Evolutionary conservation across 1,140 invertebrate species (phyloP), one percentile per base, ranked within the genome.

Genomic region (Eriosoma lanigerum): DNA sequence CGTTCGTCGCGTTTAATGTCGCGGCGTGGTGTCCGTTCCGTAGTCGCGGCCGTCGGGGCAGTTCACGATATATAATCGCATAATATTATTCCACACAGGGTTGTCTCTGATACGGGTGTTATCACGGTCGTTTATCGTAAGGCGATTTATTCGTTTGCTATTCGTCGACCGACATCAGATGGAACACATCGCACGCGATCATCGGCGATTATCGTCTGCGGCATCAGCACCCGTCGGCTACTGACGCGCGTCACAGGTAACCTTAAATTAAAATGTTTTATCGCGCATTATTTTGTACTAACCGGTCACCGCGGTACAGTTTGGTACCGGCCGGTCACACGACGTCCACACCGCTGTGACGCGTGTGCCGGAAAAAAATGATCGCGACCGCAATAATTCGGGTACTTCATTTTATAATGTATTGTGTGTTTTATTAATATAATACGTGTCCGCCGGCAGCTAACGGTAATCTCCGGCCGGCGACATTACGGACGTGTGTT

Each of bases 181-280:
- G 62, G 62, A 66, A n/a, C 38, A 38, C 62, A 44, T 26, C 29
- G 32, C n/a, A 44, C 32, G 19, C n/a, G 32, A 21, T 21, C 62
- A 21, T 21, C 62, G 62, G 38, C 19, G 15, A 54, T 19, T 9
- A n/a, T 66, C 32, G 38, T 32, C 62, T 44, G 19, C 62, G n/a
- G 62, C 38, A 38, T n/a, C 62, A 32, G 38, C 19, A 21, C 8
- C 29, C 19, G 15, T 15, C n/a, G 8, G 19, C 60, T 29, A 62
- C 58, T 62, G 26, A 62, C 58, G 29, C 58, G 58, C 58, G 26
- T 62, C 24, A 24, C 58, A 62, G 58, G 58, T 62, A 62, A 62
- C 17, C 17, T 24, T 21, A 13, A n/a, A 56, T 5, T 12, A 60
- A 6, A 58, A 26, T 58, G 24, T 12, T 58, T 6, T 21, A 26